phyloP scores from a whole-genome alignment of 1,140 invertebrate genomes.

The Aphelenchoides fujianensis region DNA sequence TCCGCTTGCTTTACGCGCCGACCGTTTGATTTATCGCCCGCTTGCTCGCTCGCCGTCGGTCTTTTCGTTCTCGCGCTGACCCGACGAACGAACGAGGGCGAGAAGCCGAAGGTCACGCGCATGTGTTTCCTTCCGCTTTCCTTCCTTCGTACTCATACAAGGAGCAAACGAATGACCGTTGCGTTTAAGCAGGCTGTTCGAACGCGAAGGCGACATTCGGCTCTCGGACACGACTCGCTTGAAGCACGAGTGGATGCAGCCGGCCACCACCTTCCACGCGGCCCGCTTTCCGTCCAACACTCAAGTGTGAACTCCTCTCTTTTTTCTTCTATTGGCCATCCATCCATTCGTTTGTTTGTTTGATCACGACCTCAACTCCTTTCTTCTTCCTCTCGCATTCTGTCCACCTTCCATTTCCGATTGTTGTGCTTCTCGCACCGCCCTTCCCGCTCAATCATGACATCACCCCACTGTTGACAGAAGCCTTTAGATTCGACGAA shows the following conservation, averaged over 20 bases:
- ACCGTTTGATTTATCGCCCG: background rate
- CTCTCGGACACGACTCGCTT: conserved; percentile 11
- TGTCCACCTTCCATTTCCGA: background rate
- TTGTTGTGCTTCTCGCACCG: background rate
- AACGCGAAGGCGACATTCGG: conserved; percentile 17
- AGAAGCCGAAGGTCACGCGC: no score
- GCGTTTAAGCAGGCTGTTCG: conserved; percentile 17
- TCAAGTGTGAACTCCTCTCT: conserved; percentile 30
- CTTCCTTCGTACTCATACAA: background rate
- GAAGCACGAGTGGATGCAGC: conserved; percentile 11
- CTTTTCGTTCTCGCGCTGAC: background rate
- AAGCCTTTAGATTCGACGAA: conserved; percentile 21
- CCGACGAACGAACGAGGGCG: no score
- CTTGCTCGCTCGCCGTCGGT: background rate
- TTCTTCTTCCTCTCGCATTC: background rate
- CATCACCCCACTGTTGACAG: conserved; percentile 23
- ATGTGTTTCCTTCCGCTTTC: background rate
- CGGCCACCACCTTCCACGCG: background rate
- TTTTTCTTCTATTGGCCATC: conserved; percentile 14
- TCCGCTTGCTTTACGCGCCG: background rate
- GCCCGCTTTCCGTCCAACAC: conserved; percentile 29
- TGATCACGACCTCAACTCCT: conserved; percentile 1
- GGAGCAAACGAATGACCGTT: background rate
- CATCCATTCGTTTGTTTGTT: conserved; percentile 20
- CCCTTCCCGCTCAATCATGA: background rate